Base-by-base conservation (phyloP, 2,888 invertebrate genomes). In the Dorcus parallelipipedus region DNA sequence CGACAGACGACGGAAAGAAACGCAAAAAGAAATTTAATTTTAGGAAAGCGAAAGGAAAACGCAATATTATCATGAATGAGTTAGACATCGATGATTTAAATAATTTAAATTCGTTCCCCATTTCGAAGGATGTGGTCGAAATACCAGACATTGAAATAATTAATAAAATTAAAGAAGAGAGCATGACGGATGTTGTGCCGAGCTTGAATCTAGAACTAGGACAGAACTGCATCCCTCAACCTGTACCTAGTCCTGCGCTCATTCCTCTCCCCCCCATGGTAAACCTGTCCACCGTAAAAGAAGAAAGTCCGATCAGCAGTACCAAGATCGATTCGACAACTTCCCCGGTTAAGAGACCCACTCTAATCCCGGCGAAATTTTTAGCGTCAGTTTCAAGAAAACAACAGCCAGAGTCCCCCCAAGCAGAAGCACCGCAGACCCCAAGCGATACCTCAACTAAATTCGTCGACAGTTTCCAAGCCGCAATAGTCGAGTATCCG, bases 281-380 rank as follows among this genome's bases (percentile, higher is more conserved):
- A 3, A 43, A 53, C 17, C 17, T 59, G 9, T 20, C 51, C 38
- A 14, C 53, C 26, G 59, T 64, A 62, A 47, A 56, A 59, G 40
- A 58, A 42, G 52, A 58, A 40, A 40, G 59, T 41, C 51, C 39
- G 9, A 23, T 52, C 8, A 43, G 40, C 48, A 33, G 26, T 7
- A 49, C 14, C 41, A 56, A 51, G 9, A 55, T 52, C 2, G 59
- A 58, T 23, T 52, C 51, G 3, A 45, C 50, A 3, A 51, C 58
- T 50, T 62, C 61, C 14, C 62, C 67, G 9, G 23, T 49, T 17
- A 67, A 63, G 50, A 64, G 58, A 52, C 49, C 48, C 41, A 54
- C 61, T 45, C 56, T 67, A 40, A 64, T 67, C 50, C 68, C 67
- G 7, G 62, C 65, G 9, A 66, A 67, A 49, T 65, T 67, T 47